These are phyloP conservation scores for Lucinisca nassula DNA, from an alignment of 2,888 invertebrate species.

Conservation along the genomic window DNA sequence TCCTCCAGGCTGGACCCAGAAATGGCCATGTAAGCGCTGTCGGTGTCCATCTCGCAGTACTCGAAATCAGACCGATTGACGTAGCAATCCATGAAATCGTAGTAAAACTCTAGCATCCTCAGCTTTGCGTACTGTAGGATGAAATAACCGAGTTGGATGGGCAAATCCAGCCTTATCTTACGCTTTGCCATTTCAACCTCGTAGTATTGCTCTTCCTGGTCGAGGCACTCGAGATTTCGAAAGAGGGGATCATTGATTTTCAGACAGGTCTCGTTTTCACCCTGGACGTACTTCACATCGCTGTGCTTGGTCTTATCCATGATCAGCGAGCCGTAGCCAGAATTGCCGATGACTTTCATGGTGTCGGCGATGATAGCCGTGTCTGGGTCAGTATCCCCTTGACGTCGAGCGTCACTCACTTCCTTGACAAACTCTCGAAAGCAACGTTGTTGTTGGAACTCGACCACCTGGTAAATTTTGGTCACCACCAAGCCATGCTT, in stretches of 20 bases:
- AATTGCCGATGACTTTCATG: constrained; percentile 51
- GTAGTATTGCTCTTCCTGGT: constrained; percentile 24
- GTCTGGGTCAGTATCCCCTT: constrained; percentile 38
- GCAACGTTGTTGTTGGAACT: background rate
- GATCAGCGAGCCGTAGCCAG: constrained; percentile 53
- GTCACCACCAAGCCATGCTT: constrained; percentile 42
- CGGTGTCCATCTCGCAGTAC: too few relatives aligned
- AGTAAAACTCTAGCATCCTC: constrained; percentile 45
- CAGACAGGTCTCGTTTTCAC: constrained; percentile 20
- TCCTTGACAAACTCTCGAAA: background rate
- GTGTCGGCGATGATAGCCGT: constrained; percentile 58
- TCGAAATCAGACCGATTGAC: too few relatives aligned
- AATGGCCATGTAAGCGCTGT: too few relatives aligned
- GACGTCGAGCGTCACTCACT: constrained; percentile 37
- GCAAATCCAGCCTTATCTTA: constrained; percentile 29
- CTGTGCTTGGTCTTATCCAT: constrained; percentile 44
- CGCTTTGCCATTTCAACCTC: constrained; percentile 45
- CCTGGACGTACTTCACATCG: constrained; percentile 23
- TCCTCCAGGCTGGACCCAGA: too few relatives aligned
- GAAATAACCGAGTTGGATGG: constrained; percentile 56
- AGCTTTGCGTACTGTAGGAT: constrained; percentile 62
- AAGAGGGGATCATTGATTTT: constrained; percentile 35
- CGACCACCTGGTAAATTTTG: background rate
- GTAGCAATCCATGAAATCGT: constrained; percentile 37
- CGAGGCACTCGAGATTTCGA: constrained; percentile 22